Percentiles rank a stretch among this genome's conserved stretches.
Conservation (phyloP, 2,888 invertebrate species). For the Mythimna ferrago region DNA sequence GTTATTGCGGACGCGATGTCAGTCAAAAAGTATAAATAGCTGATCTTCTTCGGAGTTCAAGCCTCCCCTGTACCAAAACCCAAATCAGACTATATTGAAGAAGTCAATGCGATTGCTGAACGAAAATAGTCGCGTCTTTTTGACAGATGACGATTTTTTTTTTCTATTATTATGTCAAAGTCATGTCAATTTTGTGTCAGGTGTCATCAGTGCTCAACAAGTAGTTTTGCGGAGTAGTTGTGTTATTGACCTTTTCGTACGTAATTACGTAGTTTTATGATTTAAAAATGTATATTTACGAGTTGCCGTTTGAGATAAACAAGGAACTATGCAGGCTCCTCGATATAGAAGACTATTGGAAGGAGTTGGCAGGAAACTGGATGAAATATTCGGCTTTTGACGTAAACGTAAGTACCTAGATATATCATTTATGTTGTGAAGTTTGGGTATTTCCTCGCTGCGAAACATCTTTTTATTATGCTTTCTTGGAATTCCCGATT, state of each 20-base stretch:
- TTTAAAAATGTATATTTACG: conserved; percentile 91
- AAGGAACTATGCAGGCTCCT: conserved; percentile 94
- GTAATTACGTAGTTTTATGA: conserved; percentile 52
- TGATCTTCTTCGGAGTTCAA: too few species aligned
- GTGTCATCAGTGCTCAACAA: conserved; percentile 41
- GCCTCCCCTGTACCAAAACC: too few species aligned
- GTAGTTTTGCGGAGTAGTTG: conserved; percentile 35
- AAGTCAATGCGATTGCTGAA: conserved; percentile 37
- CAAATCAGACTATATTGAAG: too few species aligned
- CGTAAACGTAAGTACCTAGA: conserved; percentile 86
- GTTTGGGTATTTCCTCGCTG: conserved; percentile 63
- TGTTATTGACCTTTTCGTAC: conserved; percentile 9
- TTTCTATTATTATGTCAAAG: not conserved
- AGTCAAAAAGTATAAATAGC: too few species aligned
- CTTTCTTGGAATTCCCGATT: conserved; percentile 61
- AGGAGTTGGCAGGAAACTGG: conserved; percentile 92
- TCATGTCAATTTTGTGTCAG: conserved; percentile 8
- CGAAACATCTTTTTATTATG: conserved; percentile 46
- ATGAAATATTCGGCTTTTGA: conserved; percentile 92
- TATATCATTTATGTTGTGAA: conserved; percentile 24
- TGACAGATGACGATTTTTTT: not conserved
- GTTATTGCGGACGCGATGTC: too few species aligned
- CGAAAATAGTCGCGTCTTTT: conserved; percentile 16
- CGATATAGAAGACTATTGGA: conserved; percentile 95
- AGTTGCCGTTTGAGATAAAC: conserved; percentile 93